These are phyloP conservation scores for Heliconius nattereri DNA, from an alignment of 1,140 invertebrate genomes.

Conservation along the genomic window DNA sequence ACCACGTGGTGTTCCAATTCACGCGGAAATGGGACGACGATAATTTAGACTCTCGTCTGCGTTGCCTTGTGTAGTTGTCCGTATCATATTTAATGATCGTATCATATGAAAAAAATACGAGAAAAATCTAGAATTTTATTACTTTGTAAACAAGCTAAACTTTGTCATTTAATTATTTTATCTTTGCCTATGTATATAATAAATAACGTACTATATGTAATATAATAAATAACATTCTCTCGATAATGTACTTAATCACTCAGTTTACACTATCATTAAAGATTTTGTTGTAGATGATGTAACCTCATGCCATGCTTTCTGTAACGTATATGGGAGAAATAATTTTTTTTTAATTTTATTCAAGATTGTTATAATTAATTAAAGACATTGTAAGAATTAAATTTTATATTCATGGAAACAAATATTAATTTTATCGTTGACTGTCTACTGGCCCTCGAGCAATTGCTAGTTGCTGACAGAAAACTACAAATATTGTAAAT, in stretches of 20 bases:
- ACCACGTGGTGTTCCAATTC: conserved; percentile 29
- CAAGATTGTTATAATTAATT: background rate
- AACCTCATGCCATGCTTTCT: too few species aligned
- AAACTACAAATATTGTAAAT: too few species aligned
- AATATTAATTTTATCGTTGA: background rate
- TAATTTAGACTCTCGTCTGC: conserved; percentile 27
- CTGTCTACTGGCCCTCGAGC: background rate
- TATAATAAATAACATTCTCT: too few species aligned
- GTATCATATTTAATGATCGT: background rate
- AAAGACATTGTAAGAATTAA: background rate
- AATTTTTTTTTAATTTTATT: background rate
- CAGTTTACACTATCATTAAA: too few species aligned
- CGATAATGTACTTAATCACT: too few species aligned
- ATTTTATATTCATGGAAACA: background rate
- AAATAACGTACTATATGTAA: too few species aligned
- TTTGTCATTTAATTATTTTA: too few species aligned
- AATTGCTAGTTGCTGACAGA: background rate
- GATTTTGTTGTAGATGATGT: too few species aligned
- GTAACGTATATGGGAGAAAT: too few species aligned
- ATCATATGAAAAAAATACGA: conserved; percentile 2
- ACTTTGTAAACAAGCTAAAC: background rate
- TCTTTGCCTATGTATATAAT: too few species aligned
- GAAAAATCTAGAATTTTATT: too few species aligned
- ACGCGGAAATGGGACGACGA: conserved; percentile 26
- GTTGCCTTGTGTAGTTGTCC: conserved; percentile 6